Base-by-base conservation (phyloP, 1,140 invertebrate species). In the Plectus sambesii region DNA sequence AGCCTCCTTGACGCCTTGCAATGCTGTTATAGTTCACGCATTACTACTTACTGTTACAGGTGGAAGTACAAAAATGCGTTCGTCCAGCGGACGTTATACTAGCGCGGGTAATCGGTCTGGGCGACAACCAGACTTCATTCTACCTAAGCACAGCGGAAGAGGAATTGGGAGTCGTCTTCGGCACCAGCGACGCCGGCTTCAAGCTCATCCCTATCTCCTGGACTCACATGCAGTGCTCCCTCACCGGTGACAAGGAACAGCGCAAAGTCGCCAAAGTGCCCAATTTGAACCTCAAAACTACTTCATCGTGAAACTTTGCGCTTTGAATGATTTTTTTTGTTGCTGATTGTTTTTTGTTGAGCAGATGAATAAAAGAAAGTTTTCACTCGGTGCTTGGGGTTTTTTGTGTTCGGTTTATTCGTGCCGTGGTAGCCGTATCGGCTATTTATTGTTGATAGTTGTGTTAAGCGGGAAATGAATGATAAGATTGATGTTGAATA, bases 81-180 rank as follows among this genome's bases (percentile, higher is more conserved):
- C 55, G 63, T 33, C 60, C 60, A 8, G 59, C 60, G 6, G 59
- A 61, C 38, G 47, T 61, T 17, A 62, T 61, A 45, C 40, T 61
- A 27, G 59, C 59, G 5, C 50, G 59, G 17, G 60, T 61, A 15
- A 19, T 61, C 29, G 60, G 59, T 8, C 48, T 61, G 37, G 60
- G 60, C 3, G 60, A 61, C 37, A 38, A 33, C 4, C 56, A 63
- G 47, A 63, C 60, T 23, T 48, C 56, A 6, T 61, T 46, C 49
- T 37, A 62, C 27, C 47, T 61, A 19, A 51, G 25, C 15, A 62
- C 60, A 15, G 56, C 51, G 5, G 59, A 61, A 44, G 33, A 48
- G 25, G 45, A 59, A 26, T 41, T 61, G 19, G 59, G 59, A 8
- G 59, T 63, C 19, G 52, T 50, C 19, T 39, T 17, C 15, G 60